Base-by-base conservation (phyloP, 2,888 invertebrate genomes). In the Phalera bucephala region DNA sequence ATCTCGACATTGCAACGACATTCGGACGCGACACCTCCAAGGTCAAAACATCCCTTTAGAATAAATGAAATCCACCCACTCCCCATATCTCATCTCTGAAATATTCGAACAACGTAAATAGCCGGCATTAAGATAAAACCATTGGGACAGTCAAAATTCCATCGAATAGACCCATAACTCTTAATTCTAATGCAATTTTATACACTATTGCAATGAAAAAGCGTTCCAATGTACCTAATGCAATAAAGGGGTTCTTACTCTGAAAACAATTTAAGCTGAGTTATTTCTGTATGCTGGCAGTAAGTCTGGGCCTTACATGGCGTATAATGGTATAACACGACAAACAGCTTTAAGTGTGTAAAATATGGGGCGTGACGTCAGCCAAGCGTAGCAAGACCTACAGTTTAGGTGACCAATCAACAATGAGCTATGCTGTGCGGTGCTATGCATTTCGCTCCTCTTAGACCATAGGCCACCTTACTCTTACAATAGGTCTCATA, bases 331-430 rank as follows among this genome's bases (percentile, higher is more conserved):
- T 87, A 84, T 84, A 84, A 88, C 86, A 84, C 86, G 86, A 87
- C 89, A 88, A 88, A 87, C 87, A 88, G 87, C 85, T 88, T 86
- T 87, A 88, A 88, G 84, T 85, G 84, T 84, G 80, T 88, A 82
- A 89, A 86, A 81, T 88, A 89, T 87, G 83, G 84, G 65, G 69
- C 59, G 67, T 81, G 80, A 80, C 80, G 82, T 81, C 81, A 83
- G 75, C 81, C 79, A 77, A 81, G 79, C 79, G 79, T 64, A 68
- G 71, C 76, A 64, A 72, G 74, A 67, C 73, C 64, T 26, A 77
- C 76, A 72, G 72, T 81, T 77, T 77, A 65, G 72, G n/a, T n/a
- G n/a, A n/a, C n/a, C n/a, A n/a, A n/a, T n/a, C n/a, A n/a, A n/a
- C n/a, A n/a, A n/a, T n/a, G n/a, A n/a, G n/a, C n/a, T n/a, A n/a